Base-by-base conservation (phyloP, 1,140 invertebrate species). In the Drosophila sturtevanti region DNA sequence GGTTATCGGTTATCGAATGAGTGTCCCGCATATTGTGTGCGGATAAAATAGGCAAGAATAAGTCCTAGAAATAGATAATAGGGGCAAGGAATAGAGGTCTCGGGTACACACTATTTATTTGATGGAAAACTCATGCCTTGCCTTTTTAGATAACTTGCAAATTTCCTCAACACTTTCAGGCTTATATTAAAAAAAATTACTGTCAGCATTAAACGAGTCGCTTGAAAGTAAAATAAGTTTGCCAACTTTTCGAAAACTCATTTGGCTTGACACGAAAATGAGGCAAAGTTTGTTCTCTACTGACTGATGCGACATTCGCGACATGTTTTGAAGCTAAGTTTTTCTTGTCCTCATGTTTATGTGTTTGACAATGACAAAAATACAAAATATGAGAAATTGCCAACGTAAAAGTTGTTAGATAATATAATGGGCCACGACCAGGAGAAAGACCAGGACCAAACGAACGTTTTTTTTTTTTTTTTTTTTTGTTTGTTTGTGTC, bases 191-290 rank as follows among this genome's bases (percentile, higher is more conserved):
- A n/a, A 81, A 81, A 85, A 87, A 86, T 86, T 86, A 76, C 70
- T 76, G 82, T 79, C 82, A 70, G 68, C 79, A 86, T 86, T 82
- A 81, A 77, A 58, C 58, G 63, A 71, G 52, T 55, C 48, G 61
- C 27, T 18, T 34, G 14, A 5, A 56, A 56, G 27, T 66, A 62
- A 41, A 41, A 18, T 18, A 51, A 81, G 65, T 68, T 76, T 55
- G 65, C 12, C 37, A 85, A 84, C 80, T 86, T 86, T 66, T 65
- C 16, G 67, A 76, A 85, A 86, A 81, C 78, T 87, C 68, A 76
- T 86, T 87, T 87, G 79, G 77, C 82, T 69, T 79, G 72, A 69
- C 82, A 87, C 79, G 79, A 82, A 87, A 79, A 87, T 79, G 68
- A 87, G 67, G 71, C 75, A 77, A 80, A 76, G 72, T 76, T 75